Evolutionary conservation across 37 sponge, comb jelly and placozoan genomes (phyloP), one percentile per base, ranked within the genome.

Genomic region (Crambe crambe): DNA sequence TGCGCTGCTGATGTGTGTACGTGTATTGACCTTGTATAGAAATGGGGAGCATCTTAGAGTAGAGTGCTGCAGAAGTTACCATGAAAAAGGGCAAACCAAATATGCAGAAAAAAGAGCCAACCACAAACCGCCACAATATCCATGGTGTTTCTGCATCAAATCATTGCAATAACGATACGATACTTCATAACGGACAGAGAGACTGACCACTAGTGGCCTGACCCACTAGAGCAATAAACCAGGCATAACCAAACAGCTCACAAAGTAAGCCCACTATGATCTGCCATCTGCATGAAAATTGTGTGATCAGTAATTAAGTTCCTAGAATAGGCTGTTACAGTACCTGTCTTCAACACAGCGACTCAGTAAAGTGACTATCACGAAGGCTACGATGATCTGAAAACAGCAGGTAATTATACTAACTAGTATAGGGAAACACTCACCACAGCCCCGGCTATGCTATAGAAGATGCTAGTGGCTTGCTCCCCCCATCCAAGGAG

Each of bases 381-480:
- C 8, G 67, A 91, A 86, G 37, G 80, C 71, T 20, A 82, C 18
- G 10, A 91, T 81, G 62, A 87, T 42, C 92, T 87, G 42, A 20
- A 34, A 47, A 76, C 27, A 47, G 58, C 32, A 30, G 57, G 61
- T 21, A 3, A 60, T 9, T 62, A 15, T 10, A 37, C 2, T 38
- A 30, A 27, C 2, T 3, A 9, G 15, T 21, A 39, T 23, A 42
- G 6, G 35, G 0, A 41, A 18, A 12, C 17, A 65, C 82, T 75
- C 37, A 87, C 94, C 74, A 75, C 77, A 2, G 54, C 79, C 23
- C 89, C 89, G 26, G 88, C 90, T 25, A 34, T 84, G 37, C 86
- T 80, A 73, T 76, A 95, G 66, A 95, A 92, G 18, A 95, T 51
- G 74, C 96, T 95, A 22, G 59, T 79, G 1, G 86, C 80, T 1